Conservation (phyloP, 2,888 invertebrate genomes). For the Carterocephalus palaemon region DNA sequence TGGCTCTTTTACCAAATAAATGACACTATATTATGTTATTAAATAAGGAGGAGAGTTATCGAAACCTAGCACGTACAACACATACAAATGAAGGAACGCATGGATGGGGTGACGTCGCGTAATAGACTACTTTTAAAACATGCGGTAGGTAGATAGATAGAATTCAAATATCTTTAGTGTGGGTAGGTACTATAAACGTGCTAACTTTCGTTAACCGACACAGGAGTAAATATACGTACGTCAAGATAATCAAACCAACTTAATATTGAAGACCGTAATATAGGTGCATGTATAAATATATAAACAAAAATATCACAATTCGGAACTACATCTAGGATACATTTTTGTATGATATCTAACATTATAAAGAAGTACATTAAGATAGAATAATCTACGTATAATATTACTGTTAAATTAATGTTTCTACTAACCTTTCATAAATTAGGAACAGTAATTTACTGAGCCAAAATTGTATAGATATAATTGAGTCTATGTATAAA, state of each 20-base stretch:
- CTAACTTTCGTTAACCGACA: too few species aligned
- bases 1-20: constrained; percentile 68
- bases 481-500: constrained; percentile 12
- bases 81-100: too few species aligned
- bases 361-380: constrained; percentile 23
- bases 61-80: too few species aligned
- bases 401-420: constrained; percentile 42
- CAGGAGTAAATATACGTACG: too few species aligned
- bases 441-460: constrained; percentile 50
- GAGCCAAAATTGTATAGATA: constrained; percentile 43
- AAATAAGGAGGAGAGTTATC: too few species aligned
- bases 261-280: constrained; percentile 16
- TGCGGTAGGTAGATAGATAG: too few species aligned
- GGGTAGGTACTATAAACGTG: too few species aligned
- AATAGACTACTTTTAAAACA: too few species aligned
- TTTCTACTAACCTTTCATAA: constrained; percentile 40
- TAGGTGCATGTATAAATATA: constrained; percentile 14
- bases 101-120: too few species aligned
- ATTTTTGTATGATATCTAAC: constrained; percentile 40
- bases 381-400: constrained; percentile 30
- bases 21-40: constrained; percentile 25
- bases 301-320: constrained; percentile 63
- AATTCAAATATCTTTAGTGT: too few species aligned
- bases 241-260: constrained; percentile 11
- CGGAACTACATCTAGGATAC: constrained; percentile 54